Evolutionary conservation across 2,888 invertebrate species (phyloP).

Genomic region (Hofmannophila pseudospretella): DNA sequence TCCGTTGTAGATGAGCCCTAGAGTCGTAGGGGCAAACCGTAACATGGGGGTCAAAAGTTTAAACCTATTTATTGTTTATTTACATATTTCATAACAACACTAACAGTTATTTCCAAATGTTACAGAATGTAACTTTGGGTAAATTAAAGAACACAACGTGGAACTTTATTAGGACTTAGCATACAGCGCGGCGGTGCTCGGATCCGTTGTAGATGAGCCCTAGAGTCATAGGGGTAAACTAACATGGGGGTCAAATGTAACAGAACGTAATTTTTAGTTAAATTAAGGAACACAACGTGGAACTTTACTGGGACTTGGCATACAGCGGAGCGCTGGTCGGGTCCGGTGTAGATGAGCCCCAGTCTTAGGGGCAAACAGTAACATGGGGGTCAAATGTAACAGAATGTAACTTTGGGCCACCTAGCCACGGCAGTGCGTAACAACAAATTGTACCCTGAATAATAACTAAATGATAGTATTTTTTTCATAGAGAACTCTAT

Average conservation of each 20-base stretch:
- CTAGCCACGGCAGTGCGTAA: conserved; percentile 95
- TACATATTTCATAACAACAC: conserved; percentile 85
- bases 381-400: too few species aligned
- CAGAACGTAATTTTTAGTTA: too few species aligned
- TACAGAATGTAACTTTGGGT: too few species aligned
- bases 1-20: conserved; percentile 40
- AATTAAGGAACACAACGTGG: conserved; percentile 95
- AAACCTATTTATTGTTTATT: too few species aligned
- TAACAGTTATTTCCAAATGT: not conserved
- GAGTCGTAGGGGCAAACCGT: conserved; percentile 1
- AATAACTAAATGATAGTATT: too few species aligned
- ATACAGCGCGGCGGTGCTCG: conserved; percentile 94
- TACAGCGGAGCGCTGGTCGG: conserved; percentile 96
- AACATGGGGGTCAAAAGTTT: not conserved
- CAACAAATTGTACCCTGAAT: too few species aligned
- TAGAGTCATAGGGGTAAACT: conserved; percentile 17
- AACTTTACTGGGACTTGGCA: conserved; percentile 99
- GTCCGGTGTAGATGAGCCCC: conserved; percentile 39
- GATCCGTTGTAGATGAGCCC: conserved; percentile 54
- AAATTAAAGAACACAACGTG: conserved; percentile 94
- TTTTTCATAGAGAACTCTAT: too few species aligned
- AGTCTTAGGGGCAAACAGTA: conserved; percentile 6
- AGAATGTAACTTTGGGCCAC: too few species aligned
- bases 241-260: not conserved
- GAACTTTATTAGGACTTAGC: conserved; percentile 99